A percentile compares a stretch with the other conserved stretches of the same genome.
Evolutionary conservation across 2,797 vertebrate genomes (phyloP).

Genomic region (Chaenodraco wilsoni): DNA sequence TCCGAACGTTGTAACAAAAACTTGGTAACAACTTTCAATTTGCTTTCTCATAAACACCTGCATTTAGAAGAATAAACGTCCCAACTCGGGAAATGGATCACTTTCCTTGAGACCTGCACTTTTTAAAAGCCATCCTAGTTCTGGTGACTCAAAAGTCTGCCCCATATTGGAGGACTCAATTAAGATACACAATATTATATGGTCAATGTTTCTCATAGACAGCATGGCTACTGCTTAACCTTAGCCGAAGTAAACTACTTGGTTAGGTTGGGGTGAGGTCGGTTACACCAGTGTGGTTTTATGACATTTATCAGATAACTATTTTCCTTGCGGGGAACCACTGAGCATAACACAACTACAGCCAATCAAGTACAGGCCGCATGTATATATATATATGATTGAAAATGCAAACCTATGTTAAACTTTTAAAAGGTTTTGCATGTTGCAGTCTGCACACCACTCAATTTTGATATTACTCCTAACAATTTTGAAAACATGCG

Average conservation of each 20-base stretch:
- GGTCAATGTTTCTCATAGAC: not conserved
- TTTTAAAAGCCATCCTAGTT: not conserved
- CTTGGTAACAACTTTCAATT: no score
- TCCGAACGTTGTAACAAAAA: no score
- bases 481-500: not conserved
- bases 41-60: no score
- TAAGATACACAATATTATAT: not conserved
- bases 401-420: not conserved
- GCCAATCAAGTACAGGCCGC: not conserved
- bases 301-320: not conserved
- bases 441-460: not conserved
- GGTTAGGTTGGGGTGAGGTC: not conserved
- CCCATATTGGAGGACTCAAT: not conserved
- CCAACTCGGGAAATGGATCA: no score
- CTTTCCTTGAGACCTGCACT: no score
- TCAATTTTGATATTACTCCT: not conserved
- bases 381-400: not conserved
- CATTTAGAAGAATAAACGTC: no score
- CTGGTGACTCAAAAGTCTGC: not conserved
- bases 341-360: not conserved
- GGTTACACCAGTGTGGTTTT: not conserved
- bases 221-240: not conserved
- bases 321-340: not conserved
- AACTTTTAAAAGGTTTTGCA: not conserved
- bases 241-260: accelerated